Percentiles rank a stretch among this genome's conserved stretches.
Conservation (phyloP, 1,140 invertebrate genomes). For the Neomicropteryx cornuta region DNA sequence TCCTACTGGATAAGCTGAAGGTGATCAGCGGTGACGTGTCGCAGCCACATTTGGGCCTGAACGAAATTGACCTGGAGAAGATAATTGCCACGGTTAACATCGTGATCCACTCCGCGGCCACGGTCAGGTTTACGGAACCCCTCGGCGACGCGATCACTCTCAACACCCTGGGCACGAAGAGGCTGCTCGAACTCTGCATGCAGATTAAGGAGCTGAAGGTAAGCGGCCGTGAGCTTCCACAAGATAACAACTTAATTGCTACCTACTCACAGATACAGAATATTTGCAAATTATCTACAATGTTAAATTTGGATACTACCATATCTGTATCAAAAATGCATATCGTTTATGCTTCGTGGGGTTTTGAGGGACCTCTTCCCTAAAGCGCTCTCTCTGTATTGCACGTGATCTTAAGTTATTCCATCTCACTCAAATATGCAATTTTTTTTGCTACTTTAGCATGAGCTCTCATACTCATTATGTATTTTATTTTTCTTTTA, state of each 20-base stretch:
- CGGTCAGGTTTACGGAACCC: slow-evolving; percentile 68
- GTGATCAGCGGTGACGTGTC: slow-evolving; percentile 54
- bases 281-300: background rate
- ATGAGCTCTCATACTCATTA: too few species aligned
- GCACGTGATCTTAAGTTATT: too few species aligned
- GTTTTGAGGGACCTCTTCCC: too few species aligned
- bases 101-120: slow-evolving; percentile 56
- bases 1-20: slow-evolving; percentile 48
- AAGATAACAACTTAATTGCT: too few species aligned
- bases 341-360: too few species aligned
- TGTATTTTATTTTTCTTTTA: too few species aligned
- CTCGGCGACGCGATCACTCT: slow-evolving; percentile 50
- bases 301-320: background rate
- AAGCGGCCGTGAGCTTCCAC: too few species aligned
- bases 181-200: slow-evolving; percentile 43
- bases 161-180: slow-evolving; percentile 50
- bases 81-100: slow-evolving; percentile 32
- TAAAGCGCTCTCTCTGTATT: too few species aligned
- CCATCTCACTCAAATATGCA: too few species aligned
- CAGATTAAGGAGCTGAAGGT: slow-evolving; percentile 66
- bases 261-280: too few species aligned
- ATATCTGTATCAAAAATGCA: background rate
- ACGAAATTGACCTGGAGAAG: slow-evolving; percentile 40
- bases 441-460: too few species aligned
- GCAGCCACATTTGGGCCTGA: slow-evolving; percentile 43